Base-by-base conservation (phyloP, 2,113 vertebrate species). In the Periophthalmus modestus region DNA sequence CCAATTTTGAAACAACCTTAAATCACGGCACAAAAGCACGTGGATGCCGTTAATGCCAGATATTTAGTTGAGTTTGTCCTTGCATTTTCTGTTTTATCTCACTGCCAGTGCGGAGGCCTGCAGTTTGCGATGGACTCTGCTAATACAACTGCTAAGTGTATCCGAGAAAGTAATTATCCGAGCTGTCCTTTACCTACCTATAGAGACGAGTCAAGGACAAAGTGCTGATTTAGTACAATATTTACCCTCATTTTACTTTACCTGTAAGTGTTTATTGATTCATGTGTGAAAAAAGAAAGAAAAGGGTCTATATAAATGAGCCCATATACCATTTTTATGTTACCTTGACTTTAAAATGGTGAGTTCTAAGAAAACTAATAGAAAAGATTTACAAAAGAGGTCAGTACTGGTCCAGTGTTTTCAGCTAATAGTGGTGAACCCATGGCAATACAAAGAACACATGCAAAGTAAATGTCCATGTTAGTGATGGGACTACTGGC, bases 111-210 rank as follows among this genome's bases (percentile, higher is more conserved):
- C 10, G 28, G 62, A 77, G 21, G 81, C 48, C 59, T 81, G 54
- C 72, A 74, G 62, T 72, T 48, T 58, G 23, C 57, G 57, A 28
- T 14, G n/a, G 57, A 28, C 66, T 77, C 58, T 76, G 67, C 78
- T 81, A 80, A 74, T 76, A 82, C 59, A 83, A 77, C 71, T 79
- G 79, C 71, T 77, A 83, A 68, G 68, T 83, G 73, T 72, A 74
- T 80, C 68, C 71, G 48, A 79, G 34, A 82, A 50, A 80, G 39
- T 73, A 70, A 85, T 70, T 74, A 62, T 24, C n/a, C 68, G 69
- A 58, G 57, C 4, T 59, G 57, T 59, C 57, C 23, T 58, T 15
- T 59, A 28, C 2, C 57, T 59, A 9, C 28, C 28, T 28, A 57
- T 21, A 57, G 0, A 58, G 1, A 58, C 21, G 14, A 58, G 57